Conservation (phyloP, 2,797 vertebrate genomes). For the Ibycter americanus region DNA sequence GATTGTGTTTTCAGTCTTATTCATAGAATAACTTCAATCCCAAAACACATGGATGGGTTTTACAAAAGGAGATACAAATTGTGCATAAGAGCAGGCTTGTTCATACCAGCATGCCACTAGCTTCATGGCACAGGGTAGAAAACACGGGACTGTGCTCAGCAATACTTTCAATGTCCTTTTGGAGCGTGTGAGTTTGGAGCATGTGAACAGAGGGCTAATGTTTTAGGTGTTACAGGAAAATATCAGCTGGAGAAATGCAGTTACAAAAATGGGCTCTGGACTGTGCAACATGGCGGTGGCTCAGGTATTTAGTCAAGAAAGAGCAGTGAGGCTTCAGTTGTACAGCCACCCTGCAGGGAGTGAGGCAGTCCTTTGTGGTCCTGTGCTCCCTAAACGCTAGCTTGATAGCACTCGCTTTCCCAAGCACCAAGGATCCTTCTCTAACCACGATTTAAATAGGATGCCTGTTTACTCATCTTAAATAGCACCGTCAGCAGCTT, state of each 20-base stretch:
- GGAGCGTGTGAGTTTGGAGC: neutral
- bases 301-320: neutral
- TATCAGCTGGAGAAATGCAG: neutral
- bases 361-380: neutral
- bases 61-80: neutral
- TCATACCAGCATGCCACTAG: neutral
- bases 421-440: neutral
- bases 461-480: neutral
- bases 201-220: neutral
- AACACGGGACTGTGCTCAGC: neutral
- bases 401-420: neutral
- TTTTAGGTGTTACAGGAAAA: neutral
- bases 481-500: conserved; percentile 37
- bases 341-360: neutral
- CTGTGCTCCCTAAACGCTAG: neutral
- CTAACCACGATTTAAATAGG: neutral
- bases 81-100: neutral
- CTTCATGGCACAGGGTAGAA: neutral
- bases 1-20: neutral
- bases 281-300: neutral
- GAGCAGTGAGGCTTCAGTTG: neutral
- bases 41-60: neutral
- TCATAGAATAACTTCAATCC: neutral
- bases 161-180: neutral
- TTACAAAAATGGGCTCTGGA: neutral